Base-by-base conservation (phyloP, 2,113 vertebrate species). In the Ploceus nigricollis region DNA sequence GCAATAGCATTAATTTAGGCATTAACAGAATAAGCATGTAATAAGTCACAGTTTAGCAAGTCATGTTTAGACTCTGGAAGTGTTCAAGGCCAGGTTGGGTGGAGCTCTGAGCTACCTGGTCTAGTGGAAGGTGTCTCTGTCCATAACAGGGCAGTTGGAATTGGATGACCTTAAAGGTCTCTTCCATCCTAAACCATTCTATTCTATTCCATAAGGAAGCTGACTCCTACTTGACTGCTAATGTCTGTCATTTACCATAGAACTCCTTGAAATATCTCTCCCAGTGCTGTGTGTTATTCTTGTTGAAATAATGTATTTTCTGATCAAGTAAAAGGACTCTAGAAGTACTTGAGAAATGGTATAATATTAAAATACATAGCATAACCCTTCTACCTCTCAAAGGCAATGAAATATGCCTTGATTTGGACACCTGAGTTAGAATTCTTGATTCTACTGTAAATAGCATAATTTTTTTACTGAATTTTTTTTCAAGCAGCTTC, bases 281-380 rank as follows among this genome's bases (percentile, higher is more conserved):
- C 14, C 51, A 51, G 47, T 45, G 77, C 77, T 92, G 83, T 50
- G 88, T 92, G 95, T 92, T 66, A 27, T 27, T 66, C 28, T 16
- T 92, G 17, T 77, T 94, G 60, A 97, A 95, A 95, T 82, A 85
- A 83, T 37, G 14, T 70, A 68, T 83, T 87, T 90, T 48, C 82
- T 96, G 66, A 91, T 90, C 72, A 97, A 79, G 89, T 87, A 78
- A 81, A 89, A 95, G 66, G 73, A 94, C 65, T 87, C 54, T 30
- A 84, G 50, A 79, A 95, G 23, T 57, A 66, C 82, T 96, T 95
- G 60, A 79, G 48, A 95, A 94, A 92, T 61, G 1, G 24, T 35
- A 50, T 66, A 77, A 57, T 54, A 90, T 58, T 88, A 66, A 95
- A 96, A 78, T 77, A 88, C 57, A 86, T 82, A 89, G 56, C n/a